Evolutionary conservation across 2,113 vertebrate genomes (phyloP), one percentile per base, ranked within the genome.

Genomic region (Neodon shergylaensis): DNA sequence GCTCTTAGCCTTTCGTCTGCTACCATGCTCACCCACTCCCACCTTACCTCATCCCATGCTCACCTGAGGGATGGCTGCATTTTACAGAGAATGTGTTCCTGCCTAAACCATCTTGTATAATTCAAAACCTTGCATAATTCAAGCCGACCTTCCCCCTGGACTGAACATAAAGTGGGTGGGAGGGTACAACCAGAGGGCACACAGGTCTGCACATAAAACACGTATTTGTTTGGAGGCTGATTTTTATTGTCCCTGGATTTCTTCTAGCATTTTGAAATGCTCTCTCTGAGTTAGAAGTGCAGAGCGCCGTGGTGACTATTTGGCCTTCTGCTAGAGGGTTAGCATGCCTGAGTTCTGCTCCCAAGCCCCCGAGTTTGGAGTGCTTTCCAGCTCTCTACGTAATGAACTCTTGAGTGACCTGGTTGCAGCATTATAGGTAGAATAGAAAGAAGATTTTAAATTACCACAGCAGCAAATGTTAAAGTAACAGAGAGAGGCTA

Each of bases 211-310:
- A 90, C 88, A 92, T 39, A 61, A 88, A 93, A 86, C 39, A 54
- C 65, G 36, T 42, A 93, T 94, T 96, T 88, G 84, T 94, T 95
- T 88, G 88, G 72, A 94, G 94, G 66, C 12, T 68, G 81, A 81
- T 92, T 96, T 97, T 96, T 90, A 94, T 82, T 95, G 94, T 82
- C 94, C 66, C 33, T 85, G n/a, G 42, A 58, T 95, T 96, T 94
- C 61, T 66, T 88, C 72, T 96, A 94, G 92, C 95, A 96, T 92
- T 96, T 94, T 92, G 90, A 97, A 98, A 91, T 92, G 84, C 90
- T 95, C 52, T 88, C 88, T 88, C 84, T 96, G 90, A 94, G 93
- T 97, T 88, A 97, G 92, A 63, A 95, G 74, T 17, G 31, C 58
- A 70, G 76, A 85, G 73, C 42, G 21, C 61, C 2, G 3, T 13